Base-by-base conservation (phyloP, 2,797 vertebrate species). In the Vultur gryphus region DNA sequence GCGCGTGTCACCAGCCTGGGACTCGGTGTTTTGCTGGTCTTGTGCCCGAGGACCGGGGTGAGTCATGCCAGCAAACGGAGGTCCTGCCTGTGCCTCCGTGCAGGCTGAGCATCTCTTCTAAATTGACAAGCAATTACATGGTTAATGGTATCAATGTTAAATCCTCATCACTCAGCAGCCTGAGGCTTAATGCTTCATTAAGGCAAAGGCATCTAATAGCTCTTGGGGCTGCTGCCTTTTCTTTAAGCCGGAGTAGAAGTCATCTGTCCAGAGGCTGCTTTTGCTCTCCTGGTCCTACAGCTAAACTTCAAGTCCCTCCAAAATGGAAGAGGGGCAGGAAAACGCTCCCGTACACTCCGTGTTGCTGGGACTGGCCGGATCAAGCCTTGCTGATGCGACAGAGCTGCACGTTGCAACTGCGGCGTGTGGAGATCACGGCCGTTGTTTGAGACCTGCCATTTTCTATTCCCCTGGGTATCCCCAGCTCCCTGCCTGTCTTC, bases 61-160 rank as follows among this genome's bases (percentile, higher is more conserved):
- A 57, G 58, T 24, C 1, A 43, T 92, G 83, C 70, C 81, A 77
- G 86, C 64, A 19, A 48, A 55, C 5, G 3, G 58, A 49, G 46
- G 75, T 89, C 86, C 71, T 70, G 78, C 67, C 69, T 33, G 59
- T 31, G 52, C 55, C 84, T 59, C 87, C 26, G 2, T 37, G 70
- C 58, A 48, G 58, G 72, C 91, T 82, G 85, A 95, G 83, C 95
- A 83, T 95, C 90, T 93, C 97, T 41, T 84, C 81, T 77, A 37
- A 95, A 84, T 31, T 87, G 93, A 95, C 84, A 92, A 94, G 96
- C 95, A 93, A 95, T 97, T 95, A 95, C 94, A 90, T 95, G 94
- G 96, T 95, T 95, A 96, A 95, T 97, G 84, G 90, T 94, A 93
- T 97, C 95, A 89, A 20, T 83, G 92, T 76, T 95, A 94, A 95